A percentile compares a stretch with the other conserved stretches of the same genome.
These are phyloP conservation scores for Theristus sp. DNA, from an alignment of 2,888 invertebrate genomes.

Conservation along the genomic window DNA sequence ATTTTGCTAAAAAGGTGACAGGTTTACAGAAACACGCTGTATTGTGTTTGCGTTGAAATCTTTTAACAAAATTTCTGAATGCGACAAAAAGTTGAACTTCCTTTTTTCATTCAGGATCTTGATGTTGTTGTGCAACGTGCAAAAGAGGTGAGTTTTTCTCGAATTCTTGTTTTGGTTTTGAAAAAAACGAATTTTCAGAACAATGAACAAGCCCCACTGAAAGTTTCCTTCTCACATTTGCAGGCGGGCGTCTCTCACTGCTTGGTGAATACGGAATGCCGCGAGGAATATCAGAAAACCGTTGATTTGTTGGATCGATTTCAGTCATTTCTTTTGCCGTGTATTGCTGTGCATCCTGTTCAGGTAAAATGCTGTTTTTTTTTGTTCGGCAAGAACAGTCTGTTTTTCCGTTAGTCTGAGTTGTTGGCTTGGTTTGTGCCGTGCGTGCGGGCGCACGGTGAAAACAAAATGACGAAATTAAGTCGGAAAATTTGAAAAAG, in stretches of 20 bases:
- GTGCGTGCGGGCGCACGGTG: too few relatives aligned
- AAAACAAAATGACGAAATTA: too few relatives aligned
- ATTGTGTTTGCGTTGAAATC: too few relatives aligned
- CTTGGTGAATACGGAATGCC: slow-evolving; percentile 21
- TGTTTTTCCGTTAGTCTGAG: too few relatives aligned
- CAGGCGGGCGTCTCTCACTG: slow-evolving; percentile 15
- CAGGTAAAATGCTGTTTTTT: slow-evolving; percentile 14
- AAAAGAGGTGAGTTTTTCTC: background rate
- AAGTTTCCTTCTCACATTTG: background rate
- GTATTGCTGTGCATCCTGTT: slow-evolving; percentile 29
- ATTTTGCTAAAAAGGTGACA: too few relatives aligned
- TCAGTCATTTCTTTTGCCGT: slow-evolving; percentile 17
- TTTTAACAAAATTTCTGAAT: too few relatives aligned
- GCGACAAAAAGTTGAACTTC: too few relatives aligned
- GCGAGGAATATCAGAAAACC: slow-evolving; percentile 16
- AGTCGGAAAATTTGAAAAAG: too few relatives aligned
- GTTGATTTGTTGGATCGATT: slow-evolving; percentile 15
- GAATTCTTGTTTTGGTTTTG: background rate
- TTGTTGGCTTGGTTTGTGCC: too few relatives aligned
- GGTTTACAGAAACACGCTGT: too few relatives aligned
- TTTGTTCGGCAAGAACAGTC: background rate
- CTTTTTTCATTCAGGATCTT: slow-evolving; percentile 9
- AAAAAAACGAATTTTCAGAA: background rate
- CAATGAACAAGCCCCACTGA: background rate
- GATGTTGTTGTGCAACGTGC: slow-evolving; percentile 16